phyloP scores from a whole-genome alignment of 2,113 vertebrate species.

The Muntiacus reevesi region DNA sequence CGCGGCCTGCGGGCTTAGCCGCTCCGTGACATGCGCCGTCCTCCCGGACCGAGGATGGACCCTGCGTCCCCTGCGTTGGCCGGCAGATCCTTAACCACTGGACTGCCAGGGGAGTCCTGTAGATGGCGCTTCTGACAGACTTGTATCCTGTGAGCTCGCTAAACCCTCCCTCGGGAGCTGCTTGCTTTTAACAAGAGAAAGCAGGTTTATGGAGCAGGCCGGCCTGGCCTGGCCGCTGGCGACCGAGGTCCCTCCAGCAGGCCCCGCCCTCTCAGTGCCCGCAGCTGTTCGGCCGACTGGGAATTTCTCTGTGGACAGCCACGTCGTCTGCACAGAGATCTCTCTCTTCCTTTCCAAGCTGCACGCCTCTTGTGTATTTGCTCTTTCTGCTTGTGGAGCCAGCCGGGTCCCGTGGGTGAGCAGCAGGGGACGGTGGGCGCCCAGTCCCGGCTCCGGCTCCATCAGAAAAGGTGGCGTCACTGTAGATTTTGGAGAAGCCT shows the following conservation, averaged over 20 bases:
- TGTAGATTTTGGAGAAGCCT: background rate
- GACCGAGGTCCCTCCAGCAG: background rate
- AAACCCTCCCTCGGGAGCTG: background rate
- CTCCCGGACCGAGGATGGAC: background rate
- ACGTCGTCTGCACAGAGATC: accelerated
- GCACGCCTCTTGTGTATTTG: accelerated
- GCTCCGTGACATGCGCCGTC: background rate
- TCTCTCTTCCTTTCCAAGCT: too few species aligned
- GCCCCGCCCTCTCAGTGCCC: accelerated
- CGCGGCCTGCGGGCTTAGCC: background rate
- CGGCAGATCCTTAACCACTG: background rate
- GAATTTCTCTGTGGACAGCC: background rate
- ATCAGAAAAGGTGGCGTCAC: accelerated
- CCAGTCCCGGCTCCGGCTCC: accelerated
- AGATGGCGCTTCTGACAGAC: background rate
- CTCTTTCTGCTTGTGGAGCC: accelerated
- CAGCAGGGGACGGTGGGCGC: accelerated
- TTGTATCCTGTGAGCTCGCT: accelerated
- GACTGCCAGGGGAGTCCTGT: background rate
- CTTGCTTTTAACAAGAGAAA: background rate
- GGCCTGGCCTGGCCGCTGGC: accelerated
- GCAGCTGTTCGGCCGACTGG: background rate
- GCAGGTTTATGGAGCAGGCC: background rate
- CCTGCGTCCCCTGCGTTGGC: background rate
- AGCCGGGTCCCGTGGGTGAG: background rate